Evolutionary conservation across 2,113 vertebrate genomes (phyloP).

Genomic region (Ameiurus melas): DNA sequence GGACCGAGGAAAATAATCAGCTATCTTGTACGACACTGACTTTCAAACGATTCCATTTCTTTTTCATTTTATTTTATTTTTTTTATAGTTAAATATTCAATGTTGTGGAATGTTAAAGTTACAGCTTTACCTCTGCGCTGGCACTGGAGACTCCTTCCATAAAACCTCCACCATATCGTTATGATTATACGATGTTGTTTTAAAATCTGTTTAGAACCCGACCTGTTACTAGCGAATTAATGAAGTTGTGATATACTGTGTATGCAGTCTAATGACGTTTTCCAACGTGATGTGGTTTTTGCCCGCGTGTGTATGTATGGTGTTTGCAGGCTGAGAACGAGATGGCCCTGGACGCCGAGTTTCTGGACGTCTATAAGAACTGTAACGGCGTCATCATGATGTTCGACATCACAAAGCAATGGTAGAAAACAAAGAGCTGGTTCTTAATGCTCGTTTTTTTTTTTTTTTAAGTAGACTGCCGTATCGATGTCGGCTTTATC

Average conservation of each 20-base stretch:
- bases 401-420: constrained; percentile 99
- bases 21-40: neutral
- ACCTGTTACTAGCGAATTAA: neutral
- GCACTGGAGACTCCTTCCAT: neutral
- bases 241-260: neutral
- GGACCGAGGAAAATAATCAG: neutral
- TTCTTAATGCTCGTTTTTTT: neutral
- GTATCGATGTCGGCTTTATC: no score
- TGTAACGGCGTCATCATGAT: constrained; percentile 97
- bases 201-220: neutral
- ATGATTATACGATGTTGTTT: neutral
- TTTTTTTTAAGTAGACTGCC: neutral
- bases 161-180: neutral
- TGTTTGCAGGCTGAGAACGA: constrained; percentile 81
- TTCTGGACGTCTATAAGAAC: constrained; percentile 97
- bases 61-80: neutral
- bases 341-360: constrained; percentile 95
- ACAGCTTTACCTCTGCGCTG: neutral
- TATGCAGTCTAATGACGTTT: neutral
- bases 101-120: neutral
- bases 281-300: neutral
- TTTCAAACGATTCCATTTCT: neutral
- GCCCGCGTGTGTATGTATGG: neutral
- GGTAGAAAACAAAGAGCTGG: constrained; percentile 67
- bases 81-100: neutral